Percentiles rank a stretch among this genome's conserved stretches.
Evolutionary conservation across 2,113 vertebrate genomes (phyloP).

Genomic region (Morphnarchus princeps): DNA sequence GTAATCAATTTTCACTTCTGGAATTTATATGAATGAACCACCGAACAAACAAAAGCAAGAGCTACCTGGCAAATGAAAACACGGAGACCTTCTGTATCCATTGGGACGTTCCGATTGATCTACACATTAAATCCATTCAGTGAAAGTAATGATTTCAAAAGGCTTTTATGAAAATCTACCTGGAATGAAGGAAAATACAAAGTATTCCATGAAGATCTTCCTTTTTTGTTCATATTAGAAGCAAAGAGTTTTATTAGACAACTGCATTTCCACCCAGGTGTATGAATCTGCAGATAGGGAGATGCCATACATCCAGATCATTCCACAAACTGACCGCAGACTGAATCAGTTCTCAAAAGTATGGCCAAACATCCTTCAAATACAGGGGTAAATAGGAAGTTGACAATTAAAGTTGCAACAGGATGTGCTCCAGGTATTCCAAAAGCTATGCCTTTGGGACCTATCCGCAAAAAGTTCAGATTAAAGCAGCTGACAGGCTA

Average conservation of each 20-base stretch:
- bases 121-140: background rate
- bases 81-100: background rate
- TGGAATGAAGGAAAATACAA: background rate
- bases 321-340: background rate
- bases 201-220: background rate
- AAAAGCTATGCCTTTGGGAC: background rate
- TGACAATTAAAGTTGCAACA: background rate
- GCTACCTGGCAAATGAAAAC: background rate
- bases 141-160: background rate
- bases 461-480: background rate
- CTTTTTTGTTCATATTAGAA: background rate
- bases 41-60: background rate
- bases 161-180: background rate
- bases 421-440: background rate
- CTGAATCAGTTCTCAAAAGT: background rate
- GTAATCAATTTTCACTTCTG: background rate
- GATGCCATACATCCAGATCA: background rate
- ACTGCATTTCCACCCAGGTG: background rate
- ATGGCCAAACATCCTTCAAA: background rate
- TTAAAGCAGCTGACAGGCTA: background rate
- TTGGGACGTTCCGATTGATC: background rate
- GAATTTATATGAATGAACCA: background rate
- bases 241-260: background rate
- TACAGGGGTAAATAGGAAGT: background rate
- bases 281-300: background rate